Evolutionary conservation across 2,888 invertebrate genomes (phyloP).

Genomic region (Nephrotoma flavescens): DNA sequence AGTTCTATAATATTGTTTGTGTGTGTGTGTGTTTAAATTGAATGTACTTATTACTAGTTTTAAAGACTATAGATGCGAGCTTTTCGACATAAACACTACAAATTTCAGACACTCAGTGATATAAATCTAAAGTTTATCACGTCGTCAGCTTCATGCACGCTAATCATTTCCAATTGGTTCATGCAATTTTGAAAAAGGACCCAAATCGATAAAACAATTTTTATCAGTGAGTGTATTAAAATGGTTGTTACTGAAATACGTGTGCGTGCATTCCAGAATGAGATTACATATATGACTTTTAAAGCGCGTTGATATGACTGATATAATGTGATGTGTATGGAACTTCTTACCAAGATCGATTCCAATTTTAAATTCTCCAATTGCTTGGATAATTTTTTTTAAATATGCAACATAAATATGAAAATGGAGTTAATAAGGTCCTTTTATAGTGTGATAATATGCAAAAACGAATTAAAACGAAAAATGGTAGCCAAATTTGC

Average conservation of each 20-base stretch:
- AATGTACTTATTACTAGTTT: not conserved
- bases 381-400: slow-evolving; percentile 14
- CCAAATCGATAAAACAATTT: not conserved
- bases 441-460: not conserved
- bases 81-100: not conserved
- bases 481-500: not conserved
- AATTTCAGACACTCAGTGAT: slow-evolving; percentile 5
- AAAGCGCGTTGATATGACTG: not conserved
- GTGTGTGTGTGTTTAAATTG: not conserved
- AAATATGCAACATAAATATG: slow-evolving; percentile 1
- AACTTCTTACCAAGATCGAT: slow-evolving; percentile 14
- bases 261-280: not conserved
- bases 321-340: not conserved
- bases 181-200: not conserved
- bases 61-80: slow-evolving; percentile 1
- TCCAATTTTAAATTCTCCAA: slow-evolving; percentile 17
- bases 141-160: not conserved
- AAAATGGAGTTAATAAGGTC: slow-evolving; percentile 1
- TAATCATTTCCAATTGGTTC: not conserved
- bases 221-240: not conserved
- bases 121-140: slow-evolving; percentile 1
- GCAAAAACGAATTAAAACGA: not conserved
- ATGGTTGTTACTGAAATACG: not conserved
- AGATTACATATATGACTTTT: not conserved
- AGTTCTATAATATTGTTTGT: not conserved